Conservation (phyloP, 2,113 vertebrate genomes). For the Hyperopisus bebe region DNA sequence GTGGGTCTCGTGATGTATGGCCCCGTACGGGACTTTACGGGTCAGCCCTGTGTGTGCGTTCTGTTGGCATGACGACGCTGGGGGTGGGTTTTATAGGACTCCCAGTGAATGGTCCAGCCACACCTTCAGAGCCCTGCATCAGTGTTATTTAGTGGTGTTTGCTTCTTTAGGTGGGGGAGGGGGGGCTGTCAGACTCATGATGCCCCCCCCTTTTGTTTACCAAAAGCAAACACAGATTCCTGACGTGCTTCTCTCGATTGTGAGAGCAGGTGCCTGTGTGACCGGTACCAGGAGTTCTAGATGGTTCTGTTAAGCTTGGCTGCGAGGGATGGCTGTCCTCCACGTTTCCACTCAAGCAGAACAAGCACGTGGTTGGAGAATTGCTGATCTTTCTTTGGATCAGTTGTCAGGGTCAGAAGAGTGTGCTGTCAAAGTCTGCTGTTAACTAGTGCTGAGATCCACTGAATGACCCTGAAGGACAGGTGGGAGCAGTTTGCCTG, state of each 20-base stretch:
- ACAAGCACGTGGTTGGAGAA: neutral
- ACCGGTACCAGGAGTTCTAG: neutral
- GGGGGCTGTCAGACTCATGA: neutral
- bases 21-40: slow-evolving; percentile 15
- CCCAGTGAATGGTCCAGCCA: neutral
- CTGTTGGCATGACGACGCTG: slow-evolving; percentile 5
- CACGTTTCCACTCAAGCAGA: neutral
- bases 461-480: neutral
- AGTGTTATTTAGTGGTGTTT: neutral
- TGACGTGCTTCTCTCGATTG: neutral
- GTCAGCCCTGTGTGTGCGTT: slow-evolving; percentile 26
- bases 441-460: neutral
- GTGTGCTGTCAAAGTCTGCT: neutral
- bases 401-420: neutral
- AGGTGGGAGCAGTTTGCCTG: neutral
- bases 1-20: slow-evolving; percentile 29
- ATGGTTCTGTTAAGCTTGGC: neutral
- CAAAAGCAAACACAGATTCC: neutral
- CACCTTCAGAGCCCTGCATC: neutral
- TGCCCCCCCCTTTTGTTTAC: neutral
- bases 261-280: neutral
- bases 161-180: neutral
- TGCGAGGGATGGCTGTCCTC: neutral
- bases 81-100: slow-evolving; percentile 8
- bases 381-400: neutral